These are phyloP conservation scores for Odontocerum albicorne DNA, from an alignment of 2,888 invertebrate species.

Conservation along the genomic window DNA sequence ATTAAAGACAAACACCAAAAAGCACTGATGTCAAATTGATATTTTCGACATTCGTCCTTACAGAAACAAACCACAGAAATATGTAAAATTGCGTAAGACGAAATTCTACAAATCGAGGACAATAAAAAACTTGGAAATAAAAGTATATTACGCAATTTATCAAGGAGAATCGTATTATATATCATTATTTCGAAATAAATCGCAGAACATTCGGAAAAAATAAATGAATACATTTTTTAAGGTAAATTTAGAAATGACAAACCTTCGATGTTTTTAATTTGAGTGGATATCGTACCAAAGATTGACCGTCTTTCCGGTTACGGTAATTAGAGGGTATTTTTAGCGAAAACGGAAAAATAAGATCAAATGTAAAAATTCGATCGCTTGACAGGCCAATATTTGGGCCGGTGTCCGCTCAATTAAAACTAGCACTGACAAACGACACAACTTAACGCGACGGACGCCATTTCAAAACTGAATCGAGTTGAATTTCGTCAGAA, in stretches of 20 bases:
- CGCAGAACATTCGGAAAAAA: too few relatives aligned
- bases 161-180: too few relatives aligned
- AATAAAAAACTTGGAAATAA: neutral
- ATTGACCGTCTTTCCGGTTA: constrained; percentile 46
- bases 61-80: neutral
- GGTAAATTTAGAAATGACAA: constrained; percentile 36
- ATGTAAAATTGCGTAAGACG: constrained; percentile 26
- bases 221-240: too few relatives aligned
- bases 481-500: constrained; percentile 9
- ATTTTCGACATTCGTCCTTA: too few relatives aligned
- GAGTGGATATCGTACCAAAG: constrained; percentile 62
- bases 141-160: too few relatives aligned
- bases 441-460: constrained; percentile 47
- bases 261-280: constrained; percentile 60
- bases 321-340: constrained; percentile 37
- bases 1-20: neutral
- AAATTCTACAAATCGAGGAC: neutral
- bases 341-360: constrained; percentile 20
- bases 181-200: too few relatives aligned
- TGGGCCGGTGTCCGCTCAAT: constrained; percentile 63
- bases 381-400: constrained; percentile 59
- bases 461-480: constrained; percentile 48
- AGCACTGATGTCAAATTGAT: too few relatives aligned
- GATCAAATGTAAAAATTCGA: constrained; percentile 44
- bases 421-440: constrained; percentile 54